Base-by-base conservation (phyloP, 2,888 invertebrate species). In the Volucella inanis region DNA sequence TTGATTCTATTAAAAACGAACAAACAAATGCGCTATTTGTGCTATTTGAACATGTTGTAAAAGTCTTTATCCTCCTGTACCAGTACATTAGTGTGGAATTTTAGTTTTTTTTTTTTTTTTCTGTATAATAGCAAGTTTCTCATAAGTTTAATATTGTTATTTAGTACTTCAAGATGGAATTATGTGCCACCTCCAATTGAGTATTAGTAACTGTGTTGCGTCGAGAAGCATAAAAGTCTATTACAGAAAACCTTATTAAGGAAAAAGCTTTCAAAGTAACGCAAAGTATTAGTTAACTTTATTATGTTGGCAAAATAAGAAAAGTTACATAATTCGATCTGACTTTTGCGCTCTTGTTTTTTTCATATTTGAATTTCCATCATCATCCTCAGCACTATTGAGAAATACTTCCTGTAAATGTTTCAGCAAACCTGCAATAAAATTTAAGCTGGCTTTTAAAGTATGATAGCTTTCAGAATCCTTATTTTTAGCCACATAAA, bases 281-380 rank as follows among this genome's bases (percentile, higher is more conserved):
- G 43, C 45, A 57, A 65, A 75, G 75, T 57, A 75, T 57, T 49
- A 57, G 64, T 50, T 75, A 75, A 75, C 65, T 57, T 75, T 65
- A 65, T 57, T 65, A 65, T 11, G 55, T 57, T 57, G 41, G 74
- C 49, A 49, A 75, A 75, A 75, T 65, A 75, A 75, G 49, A 57
- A 75, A 65, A 75, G 64, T 75, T 75, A 47, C 43, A 41, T 75
- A 65, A 57, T 57, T 65, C 65, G 47, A 65, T 75, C 14, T 22
- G 49, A 65, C 57, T 41, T 64, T 39, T 55, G 39, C 57, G n/a
- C 31, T 49, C n/a, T 31, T 41, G 15, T 41, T 57, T 4, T 52
- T 14, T 55, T 15, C 18, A 15, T 47, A 41, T 50, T 64, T 75
- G 14, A 75, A 74, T 47, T 64, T 65, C 47, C 22, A 54, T 55